Base-by-base conservation (phyloP, 2,797 vertebrate genomes). In the Takifugu ocellatus region DNA sequence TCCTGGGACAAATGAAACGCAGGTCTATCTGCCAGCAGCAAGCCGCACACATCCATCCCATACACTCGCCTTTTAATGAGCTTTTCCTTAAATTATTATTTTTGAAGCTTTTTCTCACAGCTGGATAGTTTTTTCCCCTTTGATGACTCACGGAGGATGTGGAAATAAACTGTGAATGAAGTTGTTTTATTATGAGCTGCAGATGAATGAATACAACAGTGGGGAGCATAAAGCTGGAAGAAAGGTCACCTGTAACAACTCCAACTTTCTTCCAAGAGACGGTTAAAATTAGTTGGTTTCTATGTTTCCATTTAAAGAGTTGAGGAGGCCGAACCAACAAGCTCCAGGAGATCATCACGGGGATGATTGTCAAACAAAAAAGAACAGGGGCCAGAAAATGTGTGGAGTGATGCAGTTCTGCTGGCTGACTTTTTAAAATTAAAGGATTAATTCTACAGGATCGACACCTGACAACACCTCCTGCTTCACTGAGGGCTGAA, bases 71-170 rank as follows among this genome's bases (percentile, higher is more conserved):
- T 43, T 56, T 54, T 58, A 27, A 33, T 3, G 25, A 11, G 12
- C 55, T 31, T 51, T 21, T 15, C 6, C 14, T 5, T 14, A 3
- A 42, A 25, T 36, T 25, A 42, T 49, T 33, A 10, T 50, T 52
- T 54, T 10, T n/a, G 12, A 39, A 39, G 58, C 5, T 25, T 63
- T 70, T 54, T n/a, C 49, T 78, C 70, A 59, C 70, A 74, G 72
- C 55, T 46, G 59, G 65, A 50, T 17, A 36, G 17, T 51, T n/a
- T 39, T 16, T 21, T 21, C 21, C 21, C 17, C 58, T 66, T 65
- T 75, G 29, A 48, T 77, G 50, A 46, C 49, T 43, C 57, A 48
- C 63, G 63, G 54, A 54, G 31, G 2, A 2, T 10, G 27, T 7
- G 8, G 1, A 9, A 33, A 10, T 10, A 33, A 33, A 10, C 8